Evolutionary conservation across 1,140 invertebrate species (phyloP), one percentile per base, ranked within the genome.

Genomic region (Cecropterus lyciades): DNA sequence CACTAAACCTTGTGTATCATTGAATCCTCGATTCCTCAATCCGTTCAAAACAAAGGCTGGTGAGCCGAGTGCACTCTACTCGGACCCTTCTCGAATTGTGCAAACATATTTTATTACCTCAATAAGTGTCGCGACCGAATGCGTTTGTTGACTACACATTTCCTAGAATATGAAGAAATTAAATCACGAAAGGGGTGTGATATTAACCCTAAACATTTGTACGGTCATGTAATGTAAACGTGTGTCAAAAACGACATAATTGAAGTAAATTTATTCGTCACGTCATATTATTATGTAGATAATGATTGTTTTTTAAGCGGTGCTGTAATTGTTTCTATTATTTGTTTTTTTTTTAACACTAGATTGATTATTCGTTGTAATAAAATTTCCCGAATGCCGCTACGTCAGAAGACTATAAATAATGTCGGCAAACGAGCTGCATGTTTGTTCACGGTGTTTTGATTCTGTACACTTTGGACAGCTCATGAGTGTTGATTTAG

Each of bases 101-200:
- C 43, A 45, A 46, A 55, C 55, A 49, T 59, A 57, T 67, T 59
- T 67, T 57, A 67, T 57, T 51, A 40, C 53, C 20, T 55, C 65
- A 30, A 51, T 59, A 43, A 52, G 55, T 67, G 55, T 59, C 37
- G 17, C 65, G 20, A 53, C 30, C 55, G 51, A 67, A 57, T 57
- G 46, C 49, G 15, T 59, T 66, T 33, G 14, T 59, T 46, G 56
- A 59, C 42, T 46, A 59, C 55, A 13, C 24, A 24, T 33, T 48
- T 45, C 11, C 42, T 45, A 40, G 17, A 24, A 24, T 49, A 49
- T 24, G 11, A 27, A 49, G 46, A 49, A 49, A 49, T 49, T 13
- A 14, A 13, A 43, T 43, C 40, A 13, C 11, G 40, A 14, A 43
- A 43, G 5, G 33, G 40, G 40, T 43, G 3, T 43, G 5, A 14